Evolutionary conservation across 37 sponge, comb jelly and placozoan species (phyloP), one percentile per base, ranked within the genome.

Genomic region (Cliona cf. orientalis): DNA sequence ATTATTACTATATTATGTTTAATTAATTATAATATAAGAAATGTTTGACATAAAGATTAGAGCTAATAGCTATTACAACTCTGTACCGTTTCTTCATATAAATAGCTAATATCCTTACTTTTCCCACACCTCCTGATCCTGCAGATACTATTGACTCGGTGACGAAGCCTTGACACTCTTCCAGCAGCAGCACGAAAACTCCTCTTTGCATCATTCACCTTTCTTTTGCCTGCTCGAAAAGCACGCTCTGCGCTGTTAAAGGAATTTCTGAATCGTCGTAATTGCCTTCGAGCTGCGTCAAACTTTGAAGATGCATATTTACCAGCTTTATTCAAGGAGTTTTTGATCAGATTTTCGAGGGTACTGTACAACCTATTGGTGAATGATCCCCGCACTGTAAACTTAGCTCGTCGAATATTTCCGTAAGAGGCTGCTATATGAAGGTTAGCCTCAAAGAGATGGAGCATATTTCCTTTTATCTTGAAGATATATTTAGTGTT

Each of bases 181-280:
- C 39, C 68, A 5, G 36, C 39, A 31, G 68, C 68, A 67, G 17
- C 68, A 67, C 36, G 39, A 34, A 67, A 67, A 7, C 12, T 40
- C 36, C 39, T 35, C 36, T 67, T 31, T 6, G 68, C 68, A 38
- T 23, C 38, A 53, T 45, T 34, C 5, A 80, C 69, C 22, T 68
- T 55, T 37, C 32, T 23, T 55, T 67, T 49, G 1, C 70, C 80
- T 33, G 3, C 1, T 33, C 67, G 49, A 0, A 80, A 29, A 0
- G 46, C 41, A 35, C 17, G 26, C 23, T 45, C 67, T 31, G 80
- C 80, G 19, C 26, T 55, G 57, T 80, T 70, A 67, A 80, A 69
- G 1, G 31, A 46, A 3, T 1, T 45, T 37, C 61, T 9, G 7
- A 40, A 69, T 31, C 34, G 12, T n/a, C 42, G n/a, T 12, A 80